These are phyloP conservation scores for Leptatherina wallacei DNA, from an alignment of 2,797 vertebrate genomes.

Conservation along the genomic window DNA sequence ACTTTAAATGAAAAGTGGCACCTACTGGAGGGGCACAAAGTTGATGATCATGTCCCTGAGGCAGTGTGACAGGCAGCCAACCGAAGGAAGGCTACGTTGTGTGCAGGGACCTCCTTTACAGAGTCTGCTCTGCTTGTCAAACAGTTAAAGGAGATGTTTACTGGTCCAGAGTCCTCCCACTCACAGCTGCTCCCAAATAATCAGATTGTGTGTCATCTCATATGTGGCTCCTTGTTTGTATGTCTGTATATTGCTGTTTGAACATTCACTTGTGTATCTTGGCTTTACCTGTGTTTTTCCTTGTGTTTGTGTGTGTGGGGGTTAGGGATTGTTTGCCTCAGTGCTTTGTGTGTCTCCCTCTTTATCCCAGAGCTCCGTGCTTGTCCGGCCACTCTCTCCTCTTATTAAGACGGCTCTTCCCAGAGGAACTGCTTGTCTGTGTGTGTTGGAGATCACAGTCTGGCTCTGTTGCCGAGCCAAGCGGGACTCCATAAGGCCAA, in stretches of 20 bases:
- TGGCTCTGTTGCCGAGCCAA: slow-evolving; percentile 37
- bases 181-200: slow-evolving; percentile 74
- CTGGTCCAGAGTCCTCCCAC: slow-evolving; percentile 71
- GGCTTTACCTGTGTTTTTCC: background rate
- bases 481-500: slow-evolving; percentile 17
- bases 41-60: background rate
- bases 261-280: slow-evolving; percentile 9
- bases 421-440: slow-evolving; percentile 29
- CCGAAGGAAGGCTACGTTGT: slow-evolving; percentile 40
- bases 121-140: slow-evolving; percentile 54
- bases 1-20: background rate
- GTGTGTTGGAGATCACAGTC: slow-evolving; percentile 38
- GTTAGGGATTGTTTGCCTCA: slow-evolving; percentile 23
- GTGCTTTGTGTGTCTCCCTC: slow-evolving; percentile 15
- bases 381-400: slow-evolving; percentile 52
- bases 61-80: slow-evolving; percentile 10
- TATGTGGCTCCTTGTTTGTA: slow-evolving; percentile 30
- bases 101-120: slow-evolving; percentile 37
- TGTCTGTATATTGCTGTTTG: slow-evolving; percentile 29
- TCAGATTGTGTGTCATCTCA: slow-evolving; percentile 34
- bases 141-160: slow-evolving; percentile 58
- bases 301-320: background rate
- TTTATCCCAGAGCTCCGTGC: slow-evolving; percentile 41
- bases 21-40: slow-evolving; percentile 1
- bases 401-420: slow-evolving; percentile 50